These are phyloP conservation scores for Chrysogorgia sp. DNA, from an alignment of 92 coral and sea anemone species.

Conservation along the genomic window DNA sequence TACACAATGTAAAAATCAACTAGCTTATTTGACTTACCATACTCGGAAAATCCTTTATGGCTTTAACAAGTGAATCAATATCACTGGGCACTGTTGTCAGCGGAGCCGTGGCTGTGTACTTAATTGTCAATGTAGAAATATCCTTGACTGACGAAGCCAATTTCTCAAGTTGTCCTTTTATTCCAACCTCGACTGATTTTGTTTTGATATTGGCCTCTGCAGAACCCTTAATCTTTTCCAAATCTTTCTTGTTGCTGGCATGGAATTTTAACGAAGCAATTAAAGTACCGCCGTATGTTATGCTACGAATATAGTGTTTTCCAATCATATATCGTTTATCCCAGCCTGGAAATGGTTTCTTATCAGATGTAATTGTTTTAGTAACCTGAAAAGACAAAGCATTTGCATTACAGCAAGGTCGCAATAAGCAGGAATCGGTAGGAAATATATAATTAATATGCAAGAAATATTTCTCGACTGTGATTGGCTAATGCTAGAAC, in stretches of 20 bases:
- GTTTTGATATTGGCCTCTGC: background rate
- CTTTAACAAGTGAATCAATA: constrained; percentile 31
- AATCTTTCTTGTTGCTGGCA: constrained; percentile 2
- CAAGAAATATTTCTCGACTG: no score
- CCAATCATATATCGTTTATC: constrained; percentile 4
- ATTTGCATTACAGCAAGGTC: background rate
- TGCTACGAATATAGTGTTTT: constrained; percentile 13
- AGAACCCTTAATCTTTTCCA: background rate
- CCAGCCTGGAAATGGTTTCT: constrained; percentile 10
- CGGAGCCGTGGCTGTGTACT: constrained; percentile 6
- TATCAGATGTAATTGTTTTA: background rate
- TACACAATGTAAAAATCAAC: background rate
- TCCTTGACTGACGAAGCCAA: constrained; percentile 11
- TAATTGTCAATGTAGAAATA: constrained; percentile 12
- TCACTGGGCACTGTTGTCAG: constrained; percentile 19
- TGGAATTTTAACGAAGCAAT: constrained; percentile 7
- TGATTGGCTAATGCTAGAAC: no score
- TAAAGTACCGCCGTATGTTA: constrained; percentile 23
- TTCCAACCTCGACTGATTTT: constrained; percentile 6
- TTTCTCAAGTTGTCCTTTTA: constrained; percentile 16
- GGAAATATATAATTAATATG: no score
- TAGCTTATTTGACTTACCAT: constrained; percentile 11
- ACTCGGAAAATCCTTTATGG: constrained; percentile 6
- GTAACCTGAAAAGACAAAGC: constrained; percentile 10
- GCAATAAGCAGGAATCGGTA: background rate